Percentiles rank a stretch among this genome's conserved stretches.
phyloP scores from a whole-genome alignment of 1,140 invertebrate species.

The Zaprionus lachaisei region DNA sequence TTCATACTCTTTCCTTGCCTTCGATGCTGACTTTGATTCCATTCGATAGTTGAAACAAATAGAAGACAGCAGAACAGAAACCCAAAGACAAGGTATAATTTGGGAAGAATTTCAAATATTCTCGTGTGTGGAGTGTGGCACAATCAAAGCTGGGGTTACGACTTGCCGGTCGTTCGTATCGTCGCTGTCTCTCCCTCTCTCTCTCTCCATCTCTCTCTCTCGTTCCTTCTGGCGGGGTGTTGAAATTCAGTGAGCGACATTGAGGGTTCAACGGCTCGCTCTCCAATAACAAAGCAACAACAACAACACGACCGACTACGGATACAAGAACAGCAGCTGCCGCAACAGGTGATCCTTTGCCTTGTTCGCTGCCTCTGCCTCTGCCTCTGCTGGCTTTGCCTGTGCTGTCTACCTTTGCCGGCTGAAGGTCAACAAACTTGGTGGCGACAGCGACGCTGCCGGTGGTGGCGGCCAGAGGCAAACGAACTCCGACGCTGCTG shows the following conservation, averaged over 20 bases:
- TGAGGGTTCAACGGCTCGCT: slow-evolving; percentile 51
- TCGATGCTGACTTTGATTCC: neutral
- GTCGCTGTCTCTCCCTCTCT: neutral
- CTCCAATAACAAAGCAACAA: slow-evolving; percentile 17
- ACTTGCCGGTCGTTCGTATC: slow-evolving; percentile 14
- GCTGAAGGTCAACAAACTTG: slow-evolving; percentile 81
- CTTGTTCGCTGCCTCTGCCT: slow-evolving; percentile 23
- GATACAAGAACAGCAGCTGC: slow-evolving; percentile 57
- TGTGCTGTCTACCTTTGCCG: slow-evolving; percentile 24
- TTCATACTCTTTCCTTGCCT: neutral
- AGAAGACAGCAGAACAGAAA: neutral
- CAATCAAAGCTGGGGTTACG: slow-evolving; percentile 36
- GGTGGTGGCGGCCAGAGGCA: slow-evolving; percentile 51
- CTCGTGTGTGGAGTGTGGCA: neutral
- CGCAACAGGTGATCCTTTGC: slow-evolving; percentile 76
- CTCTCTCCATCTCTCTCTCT: neutral
- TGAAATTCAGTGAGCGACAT: slow-evolving; percentile 39
- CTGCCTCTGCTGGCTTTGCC: slow-evolving; percentile 12
- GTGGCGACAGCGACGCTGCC: slow-evolving; percentile 53
- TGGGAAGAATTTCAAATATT: slow-evolving; percentile 24
- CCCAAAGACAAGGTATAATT: slow-evolving; percentile 1
- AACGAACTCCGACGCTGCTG: slow-evolving; percentile 58
- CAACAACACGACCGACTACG: neutral
- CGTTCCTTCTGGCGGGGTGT: slow-evolving; percentile 6
- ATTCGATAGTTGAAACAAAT: neutral